Base-by-base conservation (phyloP, 2,888 invertebrate genomes). In the Malthinus seriepunctatus region DNA sequence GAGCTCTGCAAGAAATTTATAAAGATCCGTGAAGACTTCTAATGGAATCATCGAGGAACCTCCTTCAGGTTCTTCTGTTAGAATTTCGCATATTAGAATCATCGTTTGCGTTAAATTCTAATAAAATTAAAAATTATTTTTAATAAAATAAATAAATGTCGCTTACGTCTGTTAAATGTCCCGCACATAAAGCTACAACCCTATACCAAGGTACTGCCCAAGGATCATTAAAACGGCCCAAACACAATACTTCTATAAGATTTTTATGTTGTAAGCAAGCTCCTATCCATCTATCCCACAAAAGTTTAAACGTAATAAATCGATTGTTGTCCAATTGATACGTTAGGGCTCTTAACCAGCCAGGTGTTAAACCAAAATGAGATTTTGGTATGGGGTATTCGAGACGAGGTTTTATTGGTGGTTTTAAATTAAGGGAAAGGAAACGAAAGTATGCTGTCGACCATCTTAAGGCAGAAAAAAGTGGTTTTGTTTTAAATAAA, bases 11-110 rank as follows among this genome's bases (percentile, higher is more conserved):
- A 88, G 69, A 63, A 81, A 85, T 12, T 69, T 72, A 76, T 87
- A 87, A 75, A 88, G 81, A 34, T 79, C 79, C 47, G 86, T 47
- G 69, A 91, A 90, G 32, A 85, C 81, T 23, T 83, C 78, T 2
- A 86, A 76, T 0, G 89, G 84, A 38, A 94, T 87, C 67, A 88
- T 86, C 0, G 91, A 87, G 0, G 89, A 87, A 0, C 91, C 92
- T 1, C 93, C 93, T 56, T 93, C 93, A 0, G 92, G 89, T 71
- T 93, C 93, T 62, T 89, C 87, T 0, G 92, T 91, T 50, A 93
- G 79, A 0, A 91, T 83, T 73, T 93, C 91, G 74, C 93, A 94
- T 12, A 93, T 81, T 63, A 89, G 81, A 42, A 87, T 86, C 90
- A 93, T 90, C 0, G 92, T 89, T 71, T 89, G 86, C 2, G 88